These are phyloP conservation scores for Boleophthalmus pectinirostris DNA, from an alignment of 2,113 vertebrate species.

Conservation along the genomic window DNA sequence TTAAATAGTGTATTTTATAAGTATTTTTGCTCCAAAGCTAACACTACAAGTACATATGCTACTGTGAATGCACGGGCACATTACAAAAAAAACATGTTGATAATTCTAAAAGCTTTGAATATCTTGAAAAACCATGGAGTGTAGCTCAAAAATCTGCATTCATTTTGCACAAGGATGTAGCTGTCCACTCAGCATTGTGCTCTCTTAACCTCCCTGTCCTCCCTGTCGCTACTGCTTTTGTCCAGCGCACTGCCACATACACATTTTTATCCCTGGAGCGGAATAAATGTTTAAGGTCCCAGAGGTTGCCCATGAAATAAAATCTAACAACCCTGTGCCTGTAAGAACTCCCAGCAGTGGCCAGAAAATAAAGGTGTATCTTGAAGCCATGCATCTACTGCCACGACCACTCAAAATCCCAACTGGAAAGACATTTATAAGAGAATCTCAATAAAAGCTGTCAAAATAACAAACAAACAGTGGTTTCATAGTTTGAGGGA, in stretches of 20 bases:
- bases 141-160: constrained; percentile 6
- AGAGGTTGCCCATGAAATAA: constrained; percentile 58
- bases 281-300: constrained; percentile 63
- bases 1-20: background rate
- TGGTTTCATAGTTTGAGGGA: constrained; percentile 8
- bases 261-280: constrained; percentile 52
- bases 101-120: background rate
- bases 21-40: too few relatives aligned
- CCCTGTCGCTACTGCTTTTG: constrained; percentile 20
- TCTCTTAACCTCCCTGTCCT: constrained; percentile 37
- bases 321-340: constrained; percentile 52
- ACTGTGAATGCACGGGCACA: background rate
- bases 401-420: constrained; percentile 32
- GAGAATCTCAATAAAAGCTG: constrained; percentile 5
- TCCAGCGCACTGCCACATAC: constrained; percentile 44
- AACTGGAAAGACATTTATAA: constrained; percentile 22
- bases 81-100: background rate
- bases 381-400: constrained; percentile 27
- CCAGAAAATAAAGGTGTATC: constrained; percentile 25
- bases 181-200: constrained; percentile 22
- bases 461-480: constrained; percentile 26
- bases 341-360: constrained; percentile 36
- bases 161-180: constrained; percentile 31
- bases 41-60: background rate
- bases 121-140: background rate